These are phyloP conservation scores for Holocentrus rufus DNA, from an alignment of 2,797 vertebrate genomes.

Conservation along the genomic window DNA sequence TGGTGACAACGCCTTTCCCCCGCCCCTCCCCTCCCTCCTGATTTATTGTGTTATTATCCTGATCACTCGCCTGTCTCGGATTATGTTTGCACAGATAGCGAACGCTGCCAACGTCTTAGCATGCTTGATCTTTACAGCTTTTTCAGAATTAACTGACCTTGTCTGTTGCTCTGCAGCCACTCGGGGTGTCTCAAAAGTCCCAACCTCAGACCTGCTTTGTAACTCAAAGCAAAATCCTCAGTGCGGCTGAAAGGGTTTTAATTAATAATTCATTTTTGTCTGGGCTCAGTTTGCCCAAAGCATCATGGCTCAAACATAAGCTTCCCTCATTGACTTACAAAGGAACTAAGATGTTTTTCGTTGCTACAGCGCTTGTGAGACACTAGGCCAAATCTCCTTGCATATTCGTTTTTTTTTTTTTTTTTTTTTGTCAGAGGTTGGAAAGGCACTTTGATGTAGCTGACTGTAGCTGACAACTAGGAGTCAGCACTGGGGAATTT, in stretches of 20 bases:
- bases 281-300: constrained; percentile 55
- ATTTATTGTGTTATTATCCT: background rate
- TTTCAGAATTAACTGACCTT: background rate
- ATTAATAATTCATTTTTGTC: constrained; percentile 64
- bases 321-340: constrained; percentile 38
- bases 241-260: constrained; percentile 53
- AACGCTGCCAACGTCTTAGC: background rate
- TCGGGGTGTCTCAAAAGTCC: background rate
- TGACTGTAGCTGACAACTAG: constrained; percentile 7
- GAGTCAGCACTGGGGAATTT: constrained; percentile 6
- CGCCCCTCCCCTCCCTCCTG: background rate
- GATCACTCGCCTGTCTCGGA: background rate
- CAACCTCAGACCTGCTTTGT: constrained; percentile 31
- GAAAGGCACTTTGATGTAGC: constrained; percentile 3
- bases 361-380: constrained; percentile 15
- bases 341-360: constrained; percentile 39
- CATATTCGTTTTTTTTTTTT: background rate
- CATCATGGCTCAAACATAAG: constrained; percentile 43
- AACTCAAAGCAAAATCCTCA: constrained; percentile 55
- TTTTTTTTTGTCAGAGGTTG: constrained; percentile 13
- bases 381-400: too few species aligned
- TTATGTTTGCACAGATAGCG: background rate
- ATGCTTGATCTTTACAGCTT: background rate
- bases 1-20: background rate
- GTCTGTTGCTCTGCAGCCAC: background rate